Base-by-base conservation (phyloP, 2,888 invertebrate genomes). In the Philopedon plagiatum region DNA sequence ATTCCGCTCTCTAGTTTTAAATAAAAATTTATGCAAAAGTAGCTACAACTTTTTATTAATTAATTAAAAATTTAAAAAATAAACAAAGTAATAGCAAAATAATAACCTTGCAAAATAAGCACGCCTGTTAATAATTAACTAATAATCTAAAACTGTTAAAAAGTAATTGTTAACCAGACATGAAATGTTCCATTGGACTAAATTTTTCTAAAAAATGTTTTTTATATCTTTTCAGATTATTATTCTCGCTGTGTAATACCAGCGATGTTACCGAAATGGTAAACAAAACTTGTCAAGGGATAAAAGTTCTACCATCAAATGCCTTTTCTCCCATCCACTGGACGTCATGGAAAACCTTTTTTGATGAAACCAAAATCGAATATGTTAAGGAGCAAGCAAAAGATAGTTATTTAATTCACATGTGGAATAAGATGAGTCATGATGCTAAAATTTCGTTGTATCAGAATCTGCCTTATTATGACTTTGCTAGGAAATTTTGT, bases 291-390 rank as follows among this genome's bases (percentile, higher is more conserved):
- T 92, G 92, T 76, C 81, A 83, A 23, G 90, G 91, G 2, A 91
- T 93, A 78, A 87, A 85, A 63, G 90, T 93, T 0, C 90, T 88
- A 76, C 88, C 90, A 0, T 88, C 89, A 0, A 86, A 88, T n/a
- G 85, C 87, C 5, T 93, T 94, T 81, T 93, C 93, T 82, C 91
- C 92, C 0, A 86, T 93, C 19, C 86, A 86, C 34, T 92, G 90
- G 87, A 81, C 82, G 61, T 82, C 89, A 7, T 92, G 91, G 89
- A 81, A 82, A 0, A 81, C 87, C 71, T 93, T 91, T 81, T 93
- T 93, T 78, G 84, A 87, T 46, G 81, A 83, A 0, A 81, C 86
- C 8, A 79, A 86, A 34, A 77, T 85, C 0, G 83, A 89, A 67
- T 82, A 78, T 58, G 81, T 85, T 4, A 78, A 83, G 73, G 81